Evolutionary conservation across 2,888 invertebrate genomes (phyloP).

Genomic region (Tetrapedia diversipes): DNA sequence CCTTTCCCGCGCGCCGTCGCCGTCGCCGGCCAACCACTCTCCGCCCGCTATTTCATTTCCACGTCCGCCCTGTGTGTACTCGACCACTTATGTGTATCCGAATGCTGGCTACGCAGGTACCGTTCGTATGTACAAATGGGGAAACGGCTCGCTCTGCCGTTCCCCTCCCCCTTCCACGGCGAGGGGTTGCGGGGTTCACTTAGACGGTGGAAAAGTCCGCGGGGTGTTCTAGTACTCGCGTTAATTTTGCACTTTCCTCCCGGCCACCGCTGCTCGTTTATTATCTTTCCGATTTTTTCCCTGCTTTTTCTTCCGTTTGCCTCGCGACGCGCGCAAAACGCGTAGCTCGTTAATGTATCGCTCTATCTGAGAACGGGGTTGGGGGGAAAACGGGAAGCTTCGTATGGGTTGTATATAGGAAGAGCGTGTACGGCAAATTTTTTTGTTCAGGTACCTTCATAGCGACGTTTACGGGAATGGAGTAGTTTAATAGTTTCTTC

Average conservation of each 20-base stretch:
- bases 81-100: slow-evolving; percentile 54
- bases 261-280: too few relatives aligned
- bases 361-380: background rate
- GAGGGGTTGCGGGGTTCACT: background rate
- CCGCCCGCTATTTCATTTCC: slow-evolving; percentile 53
- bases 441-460: too few relatives aligned
- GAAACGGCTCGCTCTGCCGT: slow-evolving; percentile 18
- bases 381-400: too few relatives aligned
- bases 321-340: background rate
- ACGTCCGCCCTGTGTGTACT: slow-evolving; percentile 52
- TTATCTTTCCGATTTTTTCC: background rate
- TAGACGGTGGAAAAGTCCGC: slow-evolving; percentile 27
- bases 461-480: too few relatives aligned
- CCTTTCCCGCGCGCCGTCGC: background rate
- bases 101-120: slow-evolving; percentile 52
- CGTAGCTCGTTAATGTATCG: slow-evolving; percentile 1
- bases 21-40: slow-evolving; percentile 41
- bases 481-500: too few relatives aligned
- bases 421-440: too few relatives aligned
- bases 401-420: too few relatives aligned
- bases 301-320: background rate
- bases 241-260: slow-evolving; percentile 23
- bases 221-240: slow-evolving; percentile 21
- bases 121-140: slow-evolving; percentile 36
- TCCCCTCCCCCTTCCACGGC: background rate